Percentiles rank a stretch among this genome's conserved stretches.
phyloP scores from a whole-genome alignment of 1,140 invertebrate species.

The Meloidogyne exigua region DNA sequence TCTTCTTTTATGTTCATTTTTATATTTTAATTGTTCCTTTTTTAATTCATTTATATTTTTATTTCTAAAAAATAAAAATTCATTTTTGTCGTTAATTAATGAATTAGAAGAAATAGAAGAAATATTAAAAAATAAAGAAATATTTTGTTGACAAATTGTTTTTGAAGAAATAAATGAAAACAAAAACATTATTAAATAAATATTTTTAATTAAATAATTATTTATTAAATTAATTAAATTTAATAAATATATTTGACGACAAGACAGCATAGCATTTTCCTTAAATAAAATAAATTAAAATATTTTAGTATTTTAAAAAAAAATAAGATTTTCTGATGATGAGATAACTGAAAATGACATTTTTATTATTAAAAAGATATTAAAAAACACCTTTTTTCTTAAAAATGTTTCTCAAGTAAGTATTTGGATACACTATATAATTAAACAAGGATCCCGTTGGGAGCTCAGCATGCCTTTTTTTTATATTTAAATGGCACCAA shows the following conservation, averaged over 20 bases:
- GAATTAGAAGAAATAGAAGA: neutral
- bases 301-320: too few relatives aligned
- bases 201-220: neutral
- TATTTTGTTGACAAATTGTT: neutral
- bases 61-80: neutral
- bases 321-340: too few relatives aligned
- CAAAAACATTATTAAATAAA: neutral
- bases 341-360: neutral
- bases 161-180: neutral
- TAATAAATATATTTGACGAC: neutral
- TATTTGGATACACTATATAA: neutral
- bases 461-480: neutral
- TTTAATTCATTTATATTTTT: too few relatives aligned
- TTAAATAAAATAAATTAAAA: neutral
- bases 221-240: neutral
- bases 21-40: neutral
- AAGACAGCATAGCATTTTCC: neutral
- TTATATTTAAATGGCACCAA: neutral
- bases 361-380: neutral
- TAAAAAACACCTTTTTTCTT: neutral
- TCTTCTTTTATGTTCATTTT: neutral
- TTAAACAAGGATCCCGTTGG: slow-evolving; percentile 4
- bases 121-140: neutral
- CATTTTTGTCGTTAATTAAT: too few relatives aligned
- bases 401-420: neutral